These are phyloP conservation scores for Ciona savignyi DNA, from an alignment of 23 tunicate species.

Conservation along the genomic window DNA sequence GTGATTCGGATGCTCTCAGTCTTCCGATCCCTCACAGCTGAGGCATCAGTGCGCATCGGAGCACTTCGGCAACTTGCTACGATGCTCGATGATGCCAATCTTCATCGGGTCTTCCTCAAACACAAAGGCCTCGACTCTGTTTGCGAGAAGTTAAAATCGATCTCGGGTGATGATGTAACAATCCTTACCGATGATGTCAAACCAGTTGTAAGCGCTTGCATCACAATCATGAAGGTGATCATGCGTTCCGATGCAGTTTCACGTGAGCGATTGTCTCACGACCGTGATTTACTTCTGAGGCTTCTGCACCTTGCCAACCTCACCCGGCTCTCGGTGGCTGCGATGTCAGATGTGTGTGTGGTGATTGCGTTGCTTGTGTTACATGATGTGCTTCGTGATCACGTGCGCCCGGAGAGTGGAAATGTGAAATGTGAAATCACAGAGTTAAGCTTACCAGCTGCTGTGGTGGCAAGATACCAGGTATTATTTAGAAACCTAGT, in stretches of 20 bases:
- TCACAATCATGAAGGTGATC: constrained; percentile 38
- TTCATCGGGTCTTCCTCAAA: constrained; percentile 41
- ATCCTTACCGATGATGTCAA: constrained; percentile 58
- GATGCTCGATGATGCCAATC: constrained; percentile 49
- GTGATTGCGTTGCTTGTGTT: constrained; percentile 58
- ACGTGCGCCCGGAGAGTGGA: constrained; percentile 5
- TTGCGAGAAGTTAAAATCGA: constrained; percentile 20
- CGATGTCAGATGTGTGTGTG: constrained; percentile 24
- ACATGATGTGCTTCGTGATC: constrained; percentile 45
- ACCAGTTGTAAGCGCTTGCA: constrained; percentile 43
- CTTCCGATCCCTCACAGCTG: constrained; percentile 54
- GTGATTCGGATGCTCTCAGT: constrained; percentile 66
- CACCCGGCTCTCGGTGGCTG: constrained; percentile 35
- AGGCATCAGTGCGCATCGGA: constrained; percentile 39
- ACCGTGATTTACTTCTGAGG: constrained; percentile 15
- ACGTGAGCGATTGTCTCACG: constrained; percentile 34
- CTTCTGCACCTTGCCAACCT: constrained; percentile 45
- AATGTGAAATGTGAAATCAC: neutral
- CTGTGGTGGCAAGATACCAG: constrained; percentile 55
- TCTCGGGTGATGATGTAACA: constrained; percentile 24
- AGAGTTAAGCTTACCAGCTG: constrained; percentile 66
- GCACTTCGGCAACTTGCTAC: constrained; percentile 77
- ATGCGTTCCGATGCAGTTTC: constrained; percentile 21
- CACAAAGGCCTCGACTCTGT: constrained; percentile 50
- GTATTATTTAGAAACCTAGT: no score